Evolutionary conservation across 2,113 vertebrate genomes (phyloP), one percentile per base, ranked within the genome.

Genomic region (Leucopternis melanops): DNA sequence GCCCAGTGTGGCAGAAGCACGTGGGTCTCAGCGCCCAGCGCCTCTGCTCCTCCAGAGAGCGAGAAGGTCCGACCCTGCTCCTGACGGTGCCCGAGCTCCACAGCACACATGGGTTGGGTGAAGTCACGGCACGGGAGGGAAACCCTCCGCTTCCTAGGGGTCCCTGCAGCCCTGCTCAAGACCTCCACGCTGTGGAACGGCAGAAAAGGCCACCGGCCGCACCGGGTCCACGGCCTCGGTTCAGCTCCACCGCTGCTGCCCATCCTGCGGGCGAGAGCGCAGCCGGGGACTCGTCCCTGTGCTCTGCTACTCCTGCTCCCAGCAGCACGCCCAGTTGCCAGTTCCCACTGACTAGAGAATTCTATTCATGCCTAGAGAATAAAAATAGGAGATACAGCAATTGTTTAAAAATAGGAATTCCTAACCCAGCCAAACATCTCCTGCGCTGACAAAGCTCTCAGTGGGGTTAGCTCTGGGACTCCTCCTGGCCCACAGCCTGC

Each of bases 261-360:
- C 54, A 44, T 27, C 19, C 32, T 4, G 15, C 0, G 2, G 66
- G 32, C 1, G 0, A 82, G 32, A 47, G 44, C 5, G 0, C 23
- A 54, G 23, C 14, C 2, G 1, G 59, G 25, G 31, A 7, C 19
- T 10, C 66, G 8, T 1, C 55, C 44, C 83, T 6, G n/a, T 0
- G 3, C 77, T 55, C 40, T 25, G 61, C 78, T 25, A 2, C 47
- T 27, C 27, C 70, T 40, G 70, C 74, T 75, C 71, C 4, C 2
- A 42, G 45, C 79, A 67, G 40, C 61, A 17, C 1, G 2, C 26
- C 16, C 29, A 6, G 5, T 1, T 26, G 50, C 55, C 65, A 36
- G 3, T 20, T 49, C 10, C 86, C 20, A 1, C 65, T 34, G 45
- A 31, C 44, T 44, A 32, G 50, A 52, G 50, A 26, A 52, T 26